phyloP scores from a whole-genome alignment of 1,140 invertebrate genomes.

The Drosophila mojavensis region DNA sequence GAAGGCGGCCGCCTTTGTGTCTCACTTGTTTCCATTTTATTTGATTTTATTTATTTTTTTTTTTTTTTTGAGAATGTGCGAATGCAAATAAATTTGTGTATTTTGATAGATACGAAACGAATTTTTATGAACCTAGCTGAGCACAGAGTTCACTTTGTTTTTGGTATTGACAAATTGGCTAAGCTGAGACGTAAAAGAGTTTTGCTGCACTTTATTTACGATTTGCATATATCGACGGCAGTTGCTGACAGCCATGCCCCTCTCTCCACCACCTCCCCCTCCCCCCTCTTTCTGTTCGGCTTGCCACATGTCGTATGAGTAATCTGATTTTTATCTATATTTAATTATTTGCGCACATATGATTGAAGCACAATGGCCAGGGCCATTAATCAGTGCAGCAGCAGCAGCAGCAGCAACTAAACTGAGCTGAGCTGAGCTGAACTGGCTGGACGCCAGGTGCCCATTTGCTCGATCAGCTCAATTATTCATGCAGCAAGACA shows the following conservation, averaged over 20 bases:
- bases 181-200: conserved; percentile 15
- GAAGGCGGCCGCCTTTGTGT: conserved; percentile 58
- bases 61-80: conserved; percentile 23
- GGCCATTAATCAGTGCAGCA: conserved; percentile 74
- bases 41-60: conserved; percentile 21
- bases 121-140: background rate
- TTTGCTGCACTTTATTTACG: conserved; percentile 45
- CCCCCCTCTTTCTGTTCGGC: too few species aligned
- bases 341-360: conserved; percentile 69
- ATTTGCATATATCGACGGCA: conserved; percentile 47
- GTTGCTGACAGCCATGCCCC: conserved; percentile 49
- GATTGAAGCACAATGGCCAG: conserved; percentile 74
- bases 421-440: too few species aligned
- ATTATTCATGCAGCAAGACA: conserved; percentile 62
- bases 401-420: conserved; percentile 34
- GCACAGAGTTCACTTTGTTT: background rate
- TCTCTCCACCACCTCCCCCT: too few species aligned
- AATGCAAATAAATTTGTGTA: conserved; percentile 63
- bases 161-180: conserved; percentile 46
- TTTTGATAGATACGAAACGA: conserved; percentile 40
- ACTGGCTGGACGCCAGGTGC: conserved; percentile 35
- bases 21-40: background rate
- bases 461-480: conserved; percentile 65
- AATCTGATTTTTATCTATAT: conserved; percentile 78
- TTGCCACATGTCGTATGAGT: conserved; percentile 52